Conservation (phyloP, 2,113 vertebrate genomes). For the Seriola dumerili region DNA sequence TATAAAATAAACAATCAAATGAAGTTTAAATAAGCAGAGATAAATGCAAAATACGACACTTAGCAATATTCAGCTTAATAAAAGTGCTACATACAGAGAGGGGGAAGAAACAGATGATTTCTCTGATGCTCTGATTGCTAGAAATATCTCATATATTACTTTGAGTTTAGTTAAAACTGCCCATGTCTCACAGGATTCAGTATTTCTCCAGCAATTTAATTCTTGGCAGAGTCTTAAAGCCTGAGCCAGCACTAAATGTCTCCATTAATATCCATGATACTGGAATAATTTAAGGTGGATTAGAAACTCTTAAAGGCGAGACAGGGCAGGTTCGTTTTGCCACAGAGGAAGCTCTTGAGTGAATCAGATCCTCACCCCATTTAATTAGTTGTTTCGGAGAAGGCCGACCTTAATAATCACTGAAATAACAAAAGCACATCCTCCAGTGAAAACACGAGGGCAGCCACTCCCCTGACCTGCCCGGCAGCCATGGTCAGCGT, state of each 20-base stretch:
- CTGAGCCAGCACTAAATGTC: conserved; percentile 36
- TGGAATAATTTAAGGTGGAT: conserved; percentile 13
- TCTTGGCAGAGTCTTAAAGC: conserved; percentile 17
- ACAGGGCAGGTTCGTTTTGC: not conserved
- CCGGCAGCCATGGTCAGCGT: conserved; percentile 53
- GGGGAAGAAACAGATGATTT: not conserved
- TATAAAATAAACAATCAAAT: too few relatives aligned
- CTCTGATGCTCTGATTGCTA: not conserved
- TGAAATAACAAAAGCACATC: conserved; percentile 52
- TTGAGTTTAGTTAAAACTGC: not conserved
- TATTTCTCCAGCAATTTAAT: not conserved
- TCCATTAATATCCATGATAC: conserved; percentile 21
- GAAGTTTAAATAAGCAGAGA: too few relatives aligned
- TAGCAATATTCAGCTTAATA: not conserved
- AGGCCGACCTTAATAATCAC: conserved; percentile 49
- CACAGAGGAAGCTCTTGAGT: conserved; percentile 5
- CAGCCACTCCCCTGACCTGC: conserved; percentile 54
- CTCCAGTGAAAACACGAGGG: conserved; percentile 50
- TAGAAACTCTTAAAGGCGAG: conserved; percentile 1
- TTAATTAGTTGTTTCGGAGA: conserved; percentile 41
- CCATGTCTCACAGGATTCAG: not conserved
- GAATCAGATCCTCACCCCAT: conserved; percentile 22
- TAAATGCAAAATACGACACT: too few relatives aligned
- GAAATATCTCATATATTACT: not conserved
- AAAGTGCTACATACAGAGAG: not conserved